Conservation (phyloP, 2,113 vertebrate genomes). For the Otis tarda region DNA sequence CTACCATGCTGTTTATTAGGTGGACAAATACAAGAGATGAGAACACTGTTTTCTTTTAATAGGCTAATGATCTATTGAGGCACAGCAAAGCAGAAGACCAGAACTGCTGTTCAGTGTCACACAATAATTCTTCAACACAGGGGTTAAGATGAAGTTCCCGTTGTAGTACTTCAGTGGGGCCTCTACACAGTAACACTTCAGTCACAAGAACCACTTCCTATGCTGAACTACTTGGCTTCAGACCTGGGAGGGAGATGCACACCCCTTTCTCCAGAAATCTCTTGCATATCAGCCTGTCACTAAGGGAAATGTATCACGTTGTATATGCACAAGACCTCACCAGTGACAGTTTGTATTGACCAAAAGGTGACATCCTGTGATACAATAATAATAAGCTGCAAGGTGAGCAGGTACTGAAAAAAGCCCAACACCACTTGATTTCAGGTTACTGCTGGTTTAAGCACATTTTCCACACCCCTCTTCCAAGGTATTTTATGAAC, state of each 20-base stretch:
- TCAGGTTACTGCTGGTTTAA: not conserved
- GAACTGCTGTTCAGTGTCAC: not conserved
- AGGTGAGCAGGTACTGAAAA: not conserved
- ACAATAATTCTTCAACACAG: not conserved
- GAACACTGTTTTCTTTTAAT: not conserved
- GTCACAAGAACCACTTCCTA: not conserved
- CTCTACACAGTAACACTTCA: not conserved
- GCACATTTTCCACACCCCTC: not conserved
- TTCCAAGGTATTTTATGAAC: not conserved
- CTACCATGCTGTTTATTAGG: not conserved
- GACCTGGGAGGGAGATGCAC: not conserved
- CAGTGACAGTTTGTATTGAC: not conserved
- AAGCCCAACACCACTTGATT: not conserved
- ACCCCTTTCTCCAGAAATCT: not conserved
- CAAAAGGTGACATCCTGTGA: not conserved
- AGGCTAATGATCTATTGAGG: not conserved
- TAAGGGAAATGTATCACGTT: not conserved
- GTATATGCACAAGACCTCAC: not conserved
- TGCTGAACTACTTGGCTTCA: not conserved
- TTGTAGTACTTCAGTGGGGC: not conserved
- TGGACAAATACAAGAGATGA: not conserved
- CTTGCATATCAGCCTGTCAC: not conserved
- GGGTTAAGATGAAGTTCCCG: not conserved
- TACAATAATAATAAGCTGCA: not conserved
- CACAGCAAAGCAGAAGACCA: not conserved